phyloP scores from a whole-genome alignment of 2,888 invertebrate genomes.

The Chaitophorus viminalis region DNA sequence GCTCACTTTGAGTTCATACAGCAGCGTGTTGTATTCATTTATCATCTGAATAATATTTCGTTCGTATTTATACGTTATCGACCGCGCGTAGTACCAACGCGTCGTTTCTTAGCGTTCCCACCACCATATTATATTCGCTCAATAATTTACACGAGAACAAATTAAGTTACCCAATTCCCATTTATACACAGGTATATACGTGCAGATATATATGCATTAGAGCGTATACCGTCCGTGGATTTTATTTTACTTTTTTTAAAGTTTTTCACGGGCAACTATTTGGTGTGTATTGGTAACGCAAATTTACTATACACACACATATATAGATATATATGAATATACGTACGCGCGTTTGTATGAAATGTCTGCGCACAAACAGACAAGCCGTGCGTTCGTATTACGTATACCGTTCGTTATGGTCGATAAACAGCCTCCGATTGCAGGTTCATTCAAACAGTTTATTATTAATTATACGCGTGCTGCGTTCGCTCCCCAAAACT shows the following conservation, averaged over 20 bases:
- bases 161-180: background rate
- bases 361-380: background rate
- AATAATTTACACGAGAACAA: background rate
- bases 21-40: no score
- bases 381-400: background rate
- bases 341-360: background rate
- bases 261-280: background rate
- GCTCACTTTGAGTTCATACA: no score
- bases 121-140: background rate
- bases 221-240: background rate
- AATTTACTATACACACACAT: no score
- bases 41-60: background rate
- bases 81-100: background rate
- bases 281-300: no score
- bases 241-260: background rate
- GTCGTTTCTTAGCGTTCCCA: background rate
- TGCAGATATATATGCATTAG: no score
- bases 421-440: background rate
- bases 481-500: background rate
- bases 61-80: background rate
- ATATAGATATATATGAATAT: no score
- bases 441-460: background rate
- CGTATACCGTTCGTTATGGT: slow-evolving; percentile 6
- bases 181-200: no score
- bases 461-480: background rate